Evolutionary conservation across 1,140 invertebrate species (phyloP), one percentile per base, ranked within the genome.

Genomic region (Drosophila athabasca): DNA sequence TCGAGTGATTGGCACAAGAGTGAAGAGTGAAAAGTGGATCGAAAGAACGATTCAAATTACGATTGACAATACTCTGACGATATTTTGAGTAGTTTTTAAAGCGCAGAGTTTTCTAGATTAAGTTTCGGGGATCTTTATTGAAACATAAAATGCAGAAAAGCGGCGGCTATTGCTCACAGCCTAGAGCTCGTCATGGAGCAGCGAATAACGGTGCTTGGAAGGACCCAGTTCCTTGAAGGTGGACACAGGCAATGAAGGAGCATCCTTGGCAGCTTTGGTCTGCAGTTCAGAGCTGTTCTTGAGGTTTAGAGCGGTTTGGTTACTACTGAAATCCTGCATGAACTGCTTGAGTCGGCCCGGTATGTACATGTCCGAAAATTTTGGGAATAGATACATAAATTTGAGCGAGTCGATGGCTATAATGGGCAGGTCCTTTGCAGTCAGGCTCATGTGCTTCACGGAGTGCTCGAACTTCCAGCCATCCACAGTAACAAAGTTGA

Each of bases 111-210:
- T 24, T 24, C 22, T 24, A 24, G 66, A 83, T 79, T 76, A 79
- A 79, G 80, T 73, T 77, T 60, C 80, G 53, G 51, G 60, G 52
- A 65, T 57, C 61, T 85, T 87, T 87, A 82, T 87, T 85, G 77
- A 79, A 66, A 67, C 39, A 76, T 58, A 65, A 67, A 44, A 51
- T 64, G 43, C 46, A 69, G n/a, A n/a, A 45, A 39, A 50, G 19
- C n/a, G 6, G 35, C 11, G 26, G 54, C 17, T 45, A 41, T 45
- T 67, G 44, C 57, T 83, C 70, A 88, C 11, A 87, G 83, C 67
- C 88, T 71, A 87, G 6, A 87, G 83, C 67, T 87, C 83, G 61
- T 87, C 84, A 43, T 76, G 83, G 26, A 88, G 57, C n/a, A 84
- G 35, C 13, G 64, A 61, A 48, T 84, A 84, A 44, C 81, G 81